Base-by-base conservation (phyloP, 2,888 invertebrate species). In the Dimorphilus gyrociliatus region DNA sequence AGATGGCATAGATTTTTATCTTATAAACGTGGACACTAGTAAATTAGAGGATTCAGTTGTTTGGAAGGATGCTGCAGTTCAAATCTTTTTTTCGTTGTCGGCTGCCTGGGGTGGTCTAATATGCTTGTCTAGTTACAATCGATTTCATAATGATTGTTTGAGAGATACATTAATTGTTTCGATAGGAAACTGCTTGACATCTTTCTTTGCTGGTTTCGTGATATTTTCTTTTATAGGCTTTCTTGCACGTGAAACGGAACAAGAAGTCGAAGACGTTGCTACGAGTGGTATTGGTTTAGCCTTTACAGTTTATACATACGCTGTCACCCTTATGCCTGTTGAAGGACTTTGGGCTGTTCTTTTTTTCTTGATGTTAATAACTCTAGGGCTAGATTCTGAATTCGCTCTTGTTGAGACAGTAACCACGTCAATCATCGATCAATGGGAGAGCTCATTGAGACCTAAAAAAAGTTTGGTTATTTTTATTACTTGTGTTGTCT, bases 401-500 rank as follows among this genome's bases (percentile, higher is more conserved):
- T 64, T 65, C 42, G 60, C 61, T 5, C 41, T 61, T 31, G 47
- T 62, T 26, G 63, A 64, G 44, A 64, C 61, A 2, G 52, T 63
- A 3, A 48, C 52, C 13, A 63, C 63, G 2, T 49, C 60, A 14
- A 37, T 63, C 19, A 42, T 55, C 37, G 64, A 64, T 42, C 42
- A 53, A 30, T 60, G 51, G 38, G 59, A 60, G 3, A 27, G 29
- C 4, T 37, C 35, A 16, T 29, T 55, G 19, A 65, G 74, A 18
- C 46, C 46, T 24, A 41, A 50, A 35, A 64, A 62, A 40, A 39
- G 47, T 8, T 23, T 42, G n/a, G 45, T 49, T 4, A 50, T 55
- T 19, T 30, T 47, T 16, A 23, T 27, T 2, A 28, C 42, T 12
- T 48, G 48, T 23, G 3, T 33, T 3, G 16, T 51, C 7, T 44